Base-by-base conservation (phyloP, 2,113 vertebrate genomes). In the Pterocles burchelli region DNA sequence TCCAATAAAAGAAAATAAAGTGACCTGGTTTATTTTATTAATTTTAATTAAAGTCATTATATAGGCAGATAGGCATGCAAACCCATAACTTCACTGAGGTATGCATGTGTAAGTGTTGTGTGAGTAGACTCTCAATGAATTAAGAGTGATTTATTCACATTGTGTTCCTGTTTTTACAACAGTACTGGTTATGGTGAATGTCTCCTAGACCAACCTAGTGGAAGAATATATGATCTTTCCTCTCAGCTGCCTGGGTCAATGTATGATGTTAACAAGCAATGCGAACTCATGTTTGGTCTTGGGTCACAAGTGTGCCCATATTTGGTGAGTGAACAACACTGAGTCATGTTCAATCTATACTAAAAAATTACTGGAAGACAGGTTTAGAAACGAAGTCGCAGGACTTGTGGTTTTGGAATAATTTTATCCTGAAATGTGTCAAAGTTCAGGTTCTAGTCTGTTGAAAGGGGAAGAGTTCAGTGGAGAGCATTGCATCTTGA, bases 161-260 rank as follows among this genome's bases (percentile, higher is more conserved):
- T 71, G 95, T 48, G 29, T 88, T 95, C 70, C 48, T 90, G 28
- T 87, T 97, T 61, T 71, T 73, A 59, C 78, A 89, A 66, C 74
- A 99, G 99, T 90, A 99, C 99, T 66, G 99, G 99, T 61, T 99
- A 99, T 83, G 99, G 99, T 66, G 99, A 99, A 87, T 99, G 99
- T 93, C 98, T 99, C 33, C 98, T 99, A 48, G 99, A 99, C 86
- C 99, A 99, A 95, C 99, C 99, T 8, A 98, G 92, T 63, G 98
- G 97, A 81, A 98, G 98, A 95, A 97, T 97, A 18, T 99, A 99
- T 15, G 98, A 99, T 70, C 98, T 99, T 74, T 98, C 99, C 46
- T 97, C 95, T 78, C 98, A 99, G 82, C 98, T 99, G 15, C 99
- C 99, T 48, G 99, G 99, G 62, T 98, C 98, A 65, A 83, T 98